Conservation (phyloP, 1,140 invertebrate genomes). For the Ips typographus region DNA sequence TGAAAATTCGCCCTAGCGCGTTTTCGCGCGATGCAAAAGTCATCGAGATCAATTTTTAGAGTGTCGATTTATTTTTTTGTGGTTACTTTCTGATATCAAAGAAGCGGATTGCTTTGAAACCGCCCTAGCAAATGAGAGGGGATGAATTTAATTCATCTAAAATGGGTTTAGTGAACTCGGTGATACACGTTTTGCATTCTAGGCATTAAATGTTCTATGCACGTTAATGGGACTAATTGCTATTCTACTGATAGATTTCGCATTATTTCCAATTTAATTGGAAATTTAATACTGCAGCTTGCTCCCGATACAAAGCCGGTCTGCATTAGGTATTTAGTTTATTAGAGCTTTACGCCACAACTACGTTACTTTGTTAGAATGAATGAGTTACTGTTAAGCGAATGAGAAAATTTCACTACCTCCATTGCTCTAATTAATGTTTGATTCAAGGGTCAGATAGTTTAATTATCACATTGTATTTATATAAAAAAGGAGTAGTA, state of each 20-base stretch:
- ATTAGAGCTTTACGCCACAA: too few species aligned
- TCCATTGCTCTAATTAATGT: too few species aligned
- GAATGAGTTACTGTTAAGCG: too few species aligned
- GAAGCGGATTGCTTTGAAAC: not conserved
- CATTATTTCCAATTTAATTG: slow-evolving; percentile 14
- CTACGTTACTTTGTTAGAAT: too few species aligned
- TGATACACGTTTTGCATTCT: not conserved
- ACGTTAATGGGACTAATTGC: not conserved
- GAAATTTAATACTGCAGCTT: too few species aligned
- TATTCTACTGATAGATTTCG: slow-evolving; percentile 7
- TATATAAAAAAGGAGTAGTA: too few species aligned
- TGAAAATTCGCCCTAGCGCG: slow-evolving; percentile 7
- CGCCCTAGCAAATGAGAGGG: not conserved
- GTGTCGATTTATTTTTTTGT: not conserved
- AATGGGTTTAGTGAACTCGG: not conserved
- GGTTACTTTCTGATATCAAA: too few species aligned
- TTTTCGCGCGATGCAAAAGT: slow-evolving; percentile 6
- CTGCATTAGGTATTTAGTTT: too few species aligned
- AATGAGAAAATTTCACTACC: too few species aligned
- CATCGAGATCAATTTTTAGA: not conserved
- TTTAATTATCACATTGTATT: too few species aligned
- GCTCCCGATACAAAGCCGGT: too few species aligned
- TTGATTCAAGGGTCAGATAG: too few species aligned
- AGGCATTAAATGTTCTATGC: slow-evolving; percentile 5
- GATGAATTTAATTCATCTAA: not conserved